Evolutionary conservation across 2,888 invertebrate species (phyloP).

Genomic region (Notodonta ziczac): DNA sequence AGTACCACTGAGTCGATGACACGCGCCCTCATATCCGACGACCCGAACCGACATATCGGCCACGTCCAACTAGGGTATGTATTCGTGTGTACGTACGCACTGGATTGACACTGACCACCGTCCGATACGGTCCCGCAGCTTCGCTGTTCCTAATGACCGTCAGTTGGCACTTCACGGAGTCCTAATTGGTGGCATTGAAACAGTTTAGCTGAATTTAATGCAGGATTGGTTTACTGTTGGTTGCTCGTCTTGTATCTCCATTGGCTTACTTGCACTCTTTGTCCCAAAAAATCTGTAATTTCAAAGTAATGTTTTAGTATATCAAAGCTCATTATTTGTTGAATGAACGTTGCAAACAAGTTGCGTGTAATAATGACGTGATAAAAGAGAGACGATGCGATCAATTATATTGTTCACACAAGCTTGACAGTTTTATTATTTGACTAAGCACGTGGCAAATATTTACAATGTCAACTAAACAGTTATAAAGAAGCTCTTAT

Average conservation of each 20-base stretch:
- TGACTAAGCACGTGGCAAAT: constrained; percentile 55
- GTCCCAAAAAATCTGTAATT: constrained; percentile 17
- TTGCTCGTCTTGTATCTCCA: constrained; percentile 42
- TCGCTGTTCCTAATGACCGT: constrained; percentile 17
- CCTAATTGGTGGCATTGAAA: constrained; percentile 16
- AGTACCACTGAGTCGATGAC: constrained; percentile 98
- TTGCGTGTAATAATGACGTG: constrained; percentile 30
- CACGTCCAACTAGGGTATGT: constrained; percentile 98
- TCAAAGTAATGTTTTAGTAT: constrained; percentile 18
- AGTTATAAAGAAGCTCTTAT: constrained; percentile 29
- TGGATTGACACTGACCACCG: constrained; percentile 59
- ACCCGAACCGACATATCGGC: constrained; percentile 95
- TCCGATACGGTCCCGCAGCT: constrained; percentile 24
- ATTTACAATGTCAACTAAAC: constrained; percentile 44
- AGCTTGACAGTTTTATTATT: constrained; percentile 70
- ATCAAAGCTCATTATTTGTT: constrained; percentile 24
- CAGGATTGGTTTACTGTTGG: constrained; percentile 35
- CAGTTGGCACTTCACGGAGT: constrained; percentile 5
- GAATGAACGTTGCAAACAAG: constrained; percentile 13
- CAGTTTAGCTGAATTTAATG: constrained; percentile 35
- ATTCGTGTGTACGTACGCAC: constrained; percentile 82
- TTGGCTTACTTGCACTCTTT: constrained; percentile 23
- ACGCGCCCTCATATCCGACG: constrained; percentile 97
- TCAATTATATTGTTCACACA: constrained; percentile 70
- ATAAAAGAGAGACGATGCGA: constrained; percentile 53